Conservation (phyloP, 2,113 vertebrate species). For the Struthio camelus region DNA sequence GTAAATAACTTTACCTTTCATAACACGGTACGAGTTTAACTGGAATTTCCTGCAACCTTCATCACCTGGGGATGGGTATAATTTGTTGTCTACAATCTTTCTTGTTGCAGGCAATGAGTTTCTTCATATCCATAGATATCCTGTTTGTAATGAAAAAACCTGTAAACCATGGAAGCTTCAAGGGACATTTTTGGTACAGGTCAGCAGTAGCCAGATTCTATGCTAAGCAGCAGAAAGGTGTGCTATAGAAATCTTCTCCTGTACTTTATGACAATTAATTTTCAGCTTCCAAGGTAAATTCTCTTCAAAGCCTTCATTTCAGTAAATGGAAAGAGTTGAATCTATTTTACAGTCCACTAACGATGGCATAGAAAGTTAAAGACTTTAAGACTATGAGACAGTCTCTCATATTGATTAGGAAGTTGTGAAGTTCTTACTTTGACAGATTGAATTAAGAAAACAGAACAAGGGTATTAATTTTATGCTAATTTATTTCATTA, state of each 20-base stretch:
- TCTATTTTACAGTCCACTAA: not conserved
- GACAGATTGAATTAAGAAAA: not conserved
- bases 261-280: not conserved
- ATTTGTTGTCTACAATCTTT: not conserved
- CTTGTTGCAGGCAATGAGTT: not conserved
- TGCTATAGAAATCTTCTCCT: not conserved
- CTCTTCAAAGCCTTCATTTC: not conserved
- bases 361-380: not conserved
- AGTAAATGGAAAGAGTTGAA: not conserved
- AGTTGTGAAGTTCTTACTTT: not conserved
- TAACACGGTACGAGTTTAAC: not conserved
- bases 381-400: not conserved
- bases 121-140: not conserved
- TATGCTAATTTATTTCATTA: not conserved
- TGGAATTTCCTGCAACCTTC: not conserved
- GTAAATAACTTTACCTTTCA: not conserved
- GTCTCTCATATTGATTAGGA: not conserved
- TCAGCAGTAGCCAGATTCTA: not conserved
- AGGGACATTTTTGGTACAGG: not conserved
- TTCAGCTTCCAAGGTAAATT: not conserved
- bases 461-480: not conserved
- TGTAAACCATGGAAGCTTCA: not conserved
- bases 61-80: fast-evolving
- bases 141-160: not conserved
- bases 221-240: not conserved